Percentiles rank a stretch among this genome's conserved stretches.
Evolutionary conservation across 2,797 vertebrate species (phyloP).

Genomic region (Myripristis jacobus): DNA sequence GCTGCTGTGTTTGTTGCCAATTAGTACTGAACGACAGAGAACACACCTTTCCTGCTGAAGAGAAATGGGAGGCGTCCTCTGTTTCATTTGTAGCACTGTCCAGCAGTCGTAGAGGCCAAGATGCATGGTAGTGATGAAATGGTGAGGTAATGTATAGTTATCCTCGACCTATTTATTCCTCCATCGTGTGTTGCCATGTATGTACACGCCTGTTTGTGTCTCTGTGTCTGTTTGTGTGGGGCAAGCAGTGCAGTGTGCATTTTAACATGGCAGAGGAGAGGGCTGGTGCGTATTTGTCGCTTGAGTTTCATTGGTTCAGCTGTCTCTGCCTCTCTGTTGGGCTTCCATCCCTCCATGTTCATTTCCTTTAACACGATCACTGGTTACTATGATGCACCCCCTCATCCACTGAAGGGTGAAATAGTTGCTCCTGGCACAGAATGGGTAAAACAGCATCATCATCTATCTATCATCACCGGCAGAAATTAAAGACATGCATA

Average conservation of each 20-base stretch:
- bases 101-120: too few relatives aligned
- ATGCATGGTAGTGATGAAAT: background rate
- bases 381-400: conserved; percentile 13
- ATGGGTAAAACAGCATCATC: too few relatives aligned
- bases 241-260: background rate
- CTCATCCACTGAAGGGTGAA: too few relatives aligned
- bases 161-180: background rate
- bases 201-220: background rate
- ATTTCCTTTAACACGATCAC: conserved; percentile 4
- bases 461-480: too few relatives aligned
- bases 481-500: too few relatives aligned
- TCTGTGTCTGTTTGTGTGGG: background rate
- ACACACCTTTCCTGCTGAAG: conserved; percentile 14
- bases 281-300: conserved; percentile 8
- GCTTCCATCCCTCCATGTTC: background rate
- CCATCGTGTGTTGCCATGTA: background rate
- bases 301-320: conserved; percentile 17
- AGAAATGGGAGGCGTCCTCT: conserved; percentile 3
- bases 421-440: too few relatives aligned
- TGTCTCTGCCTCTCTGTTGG: background rate
- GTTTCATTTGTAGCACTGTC: conserved; percentile 7
- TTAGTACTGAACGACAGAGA: conserved; percentile 4
- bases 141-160: background rate
- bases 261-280: background rate
- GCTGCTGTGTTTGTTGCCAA: conserved; percentile 14